A percentile compares a stretch with the other conserved stretches of the same genome.
Evolutionary conservation across 2,888 invertebrate species (phyloP).

Genomic region (Macrosoma leucophasiata): DNA sequence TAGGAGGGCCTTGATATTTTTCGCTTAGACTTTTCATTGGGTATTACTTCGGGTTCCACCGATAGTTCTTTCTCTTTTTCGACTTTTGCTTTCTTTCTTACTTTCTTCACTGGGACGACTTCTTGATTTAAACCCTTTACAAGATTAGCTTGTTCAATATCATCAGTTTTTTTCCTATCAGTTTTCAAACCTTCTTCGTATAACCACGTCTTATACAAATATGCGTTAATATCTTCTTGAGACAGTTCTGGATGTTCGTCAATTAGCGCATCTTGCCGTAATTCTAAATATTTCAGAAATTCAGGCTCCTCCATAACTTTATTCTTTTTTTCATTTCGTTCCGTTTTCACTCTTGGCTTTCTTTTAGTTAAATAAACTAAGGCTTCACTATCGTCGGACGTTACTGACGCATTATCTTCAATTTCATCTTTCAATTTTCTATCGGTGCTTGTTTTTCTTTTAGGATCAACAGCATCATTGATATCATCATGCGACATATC

Average conservation of each 20-base stretch:
- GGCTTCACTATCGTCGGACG: constrained; percentile 37
- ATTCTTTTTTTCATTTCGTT: constrained; percentile 25
- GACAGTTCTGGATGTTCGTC: constrained; percentile 71
- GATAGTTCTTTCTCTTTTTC: constrained; percentile 32
- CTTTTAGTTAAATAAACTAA: constrained; percentile 33
- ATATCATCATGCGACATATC: constrained; percentile 16
- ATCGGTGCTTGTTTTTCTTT: not conserved
- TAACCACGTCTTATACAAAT: constrained; percentile 69
- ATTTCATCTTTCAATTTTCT: constrained; percentile 2
- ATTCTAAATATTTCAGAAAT: constrained; percentile 67
- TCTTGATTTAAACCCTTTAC: constrained; percentile 50
- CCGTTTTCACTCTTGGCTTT: constrained; percentile 26
- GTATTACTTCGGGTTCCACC: constrained; percentile 23
- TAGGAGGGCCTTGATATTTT: constrained; percentile 52
- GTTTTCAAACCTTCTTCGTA: constrained; percentile 43
- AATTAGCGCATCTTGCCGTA: constrained; percentile 62
- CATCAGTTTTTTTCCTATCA: constrained; percentile 39
- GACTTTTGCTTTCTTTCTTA: constrained; percentile 41
- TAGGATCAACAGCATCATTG: constrained; percentile 2
- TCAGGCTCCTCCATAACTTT: constrained; percentile 46
- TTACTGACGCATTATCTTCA: constrained; percentile 23
- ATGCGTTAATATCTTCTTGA: constrained; percentile 59
- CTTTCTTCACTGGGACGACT: constrained; percentile 34
- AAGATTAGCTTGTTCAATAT: constrained; percentile 43
- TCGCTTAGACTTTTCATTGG: constrained; percentile 57